Percentiles rank a stretch among this genome's conserved stretches.
phyloP scores from a whole-genome alignment of 2,113 vertebrate species.

The Zapornia atra region DNA sequence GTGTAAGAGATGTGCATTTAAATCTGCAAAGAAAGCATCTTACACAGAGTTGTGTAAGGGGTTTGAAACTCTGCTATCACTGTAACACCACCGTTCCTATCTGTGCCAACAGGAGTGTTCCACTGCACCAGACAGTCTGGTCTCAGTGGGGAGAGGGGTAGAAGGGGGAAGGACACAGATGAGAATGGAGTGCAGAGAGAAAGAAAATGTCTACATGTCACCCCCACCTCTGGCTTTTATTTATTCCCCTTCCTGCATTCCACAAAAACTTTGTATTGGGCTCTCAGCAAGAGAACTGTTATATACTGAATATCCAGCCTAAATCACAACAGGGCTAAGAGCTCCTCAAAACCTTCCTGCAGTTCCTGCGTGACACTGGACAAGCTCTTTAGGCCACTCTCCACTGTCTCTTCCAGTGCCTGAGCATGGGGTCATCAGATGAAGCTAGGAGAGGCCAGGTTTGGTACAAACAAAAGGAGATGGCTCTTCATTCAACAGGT shows the following conservation, averaged over 20 bases:
- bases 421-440: neutral
- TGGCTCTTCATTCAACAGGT: neutral
- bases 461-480: neutral
- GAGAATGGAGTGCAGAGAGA: neutral
- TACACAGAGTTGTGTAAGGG: neutral
- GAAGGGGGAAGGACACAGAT: neutral
- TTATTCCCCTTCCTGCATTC: neutral
- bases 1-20: neutral
- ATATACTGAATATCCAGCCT: neutral
- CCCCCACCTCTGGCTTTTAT: neutral
- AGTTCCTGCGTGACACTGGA: neutral
- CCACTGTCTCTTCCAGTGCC: neutral
- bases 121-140: neutral
- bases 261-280: neutral
- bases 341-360: neutral
- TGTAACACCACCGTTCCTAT: accelerated
- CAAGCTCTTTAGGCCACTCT: neutral
- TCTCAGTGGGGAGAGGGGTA: neutral
- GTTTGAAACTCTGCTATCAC: neutral
- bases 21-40: neutral
- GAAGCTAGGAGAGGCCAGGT: neutral
- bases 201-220: neutral
- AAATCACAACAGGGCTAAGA: neutral
- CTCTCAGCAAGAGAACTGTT: neutral
- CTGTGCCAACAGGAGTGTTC: neutral